Evolutionary conservation across 2,888 invertebrate genomes (phyloP).

Genomic region (Gortyna flavago): DNA sequence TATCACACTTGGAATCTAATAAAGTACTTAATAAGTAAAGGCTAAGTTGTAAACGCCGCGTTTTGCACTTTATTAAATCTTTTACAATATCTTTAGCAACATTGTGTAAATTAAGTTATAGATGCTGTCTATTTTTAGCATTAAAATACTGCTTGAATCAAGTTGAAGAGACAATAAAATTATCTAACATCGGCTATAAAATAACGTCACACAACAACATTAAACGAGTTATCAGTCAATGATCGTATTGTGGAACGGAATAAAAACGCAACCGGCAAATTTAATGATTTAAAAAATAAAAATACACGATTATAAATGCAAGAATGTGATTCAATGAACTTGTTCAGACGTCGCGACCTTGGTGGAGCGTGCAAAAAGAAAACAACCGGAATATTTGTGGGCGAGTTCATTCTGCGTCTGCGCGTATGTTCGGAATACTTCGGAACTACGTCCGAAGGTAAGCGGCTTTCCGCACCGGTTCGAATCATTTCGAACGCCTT

Average conservation of each 20-base stretch:
- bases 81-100: constrained; percentile 55
- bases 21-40: constrained; percentile 37
- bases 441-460: constrained; percentile 80
- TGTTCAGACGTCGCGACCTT: constrained; percentile 80
- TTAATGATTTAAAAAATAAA: constrained; percentile 60
- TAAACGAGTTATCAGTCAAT: constrained; percentile 37
- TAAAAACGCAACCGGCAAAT: constrained; percentile 46
- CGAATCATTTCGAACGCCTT: constrained; percentile 68
- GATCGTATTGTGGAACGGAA: constrained; percentile 37
- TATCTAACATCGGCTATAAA: constrained; percentile 49
- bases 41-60: constrained; percentile 22
- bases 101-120: constrained; percentile 52
- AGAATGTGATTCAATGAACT: constrained; percentile 77
- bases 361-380: constrained; percentile 73
- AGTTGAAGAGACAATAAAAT: constrained; percentile 42
- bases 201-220: constrained; percentile 31
- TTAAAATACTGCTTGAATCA: constrained; percentile 34
- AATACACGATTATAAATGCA: constrained; percentile 67
- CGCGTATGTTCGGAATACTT: constrained; percentile 67
- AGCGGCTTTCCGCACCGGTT: constrained; percentile 83
- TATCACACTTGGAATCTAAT: constrained; percentile 44
- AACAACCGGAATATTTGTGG: constrained; percentile 72
- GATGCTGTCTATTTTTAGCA: constrained; percentile 30
- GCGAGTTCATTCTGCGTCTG: constrained; percentile 57
- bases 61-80: constrained; percentile 37